Base-by-base conservation (phyloP, 2,797 vertebrate species). In the Lagorchestes hirsutus region DNA sequence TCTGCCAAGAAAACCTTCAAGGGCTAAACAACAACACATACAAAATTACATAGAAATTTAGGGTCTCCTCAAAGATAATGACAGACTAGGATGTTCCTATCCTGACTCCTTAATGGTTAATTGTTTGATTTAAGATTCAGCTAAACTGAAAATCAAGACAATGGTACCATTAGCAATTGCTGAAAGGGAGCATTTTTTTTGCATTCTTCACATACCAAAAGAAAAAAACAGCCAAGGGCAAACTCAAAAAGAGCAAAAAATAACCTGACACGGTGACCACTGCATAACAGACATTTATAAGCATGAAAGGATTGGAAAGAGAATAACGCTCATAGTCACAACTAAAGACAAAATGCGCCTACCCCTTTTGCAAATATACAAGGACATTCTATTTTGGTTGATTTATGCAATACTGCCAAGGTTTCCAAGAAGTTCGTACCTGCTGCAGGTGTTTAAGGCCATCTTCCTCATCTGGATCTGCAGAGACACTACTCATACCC, bases 381-480 rank as follows among this genome's bases (percentile, higher is more conserved):
- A 91, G 16, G 28, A 94, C 31, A 9, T 54, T 92, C 57, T 91
- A 31, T 16, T 92, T 90, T 4, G 90, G 4, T 95, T 56, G 91
- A 92, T 93, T 92, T 92, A 93, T 92, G 97, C 91, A 95, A 82
- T 67, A 57, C 29, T 97, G n/a, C 87, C 95, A 93, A 59, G 67
- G 93, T 27, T 28, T 96, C 91, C 91, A 92, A 1, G 52, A 52
- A 34, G 56, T 34, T 90, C n/a, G 56, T 97, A 99, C 99, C 99
- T 99, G 99, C 94, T 99, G 99, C 98, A 99, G 99, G 98, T 99
- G 99, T 98, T 99, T 99, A 94, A 99, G 99, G 94, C 99, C 99
- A 97, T 99, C 99, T 95, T 99, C 99, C 98, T 99, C 99, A 98
- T 99, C 99, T 55, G 99, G 98, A 95, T 99, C 99, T 31, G 99